phyloP scores from a whole-genome alignment of 1,140 invertebrate species.

The Drosophila ficusphila region DNA sequence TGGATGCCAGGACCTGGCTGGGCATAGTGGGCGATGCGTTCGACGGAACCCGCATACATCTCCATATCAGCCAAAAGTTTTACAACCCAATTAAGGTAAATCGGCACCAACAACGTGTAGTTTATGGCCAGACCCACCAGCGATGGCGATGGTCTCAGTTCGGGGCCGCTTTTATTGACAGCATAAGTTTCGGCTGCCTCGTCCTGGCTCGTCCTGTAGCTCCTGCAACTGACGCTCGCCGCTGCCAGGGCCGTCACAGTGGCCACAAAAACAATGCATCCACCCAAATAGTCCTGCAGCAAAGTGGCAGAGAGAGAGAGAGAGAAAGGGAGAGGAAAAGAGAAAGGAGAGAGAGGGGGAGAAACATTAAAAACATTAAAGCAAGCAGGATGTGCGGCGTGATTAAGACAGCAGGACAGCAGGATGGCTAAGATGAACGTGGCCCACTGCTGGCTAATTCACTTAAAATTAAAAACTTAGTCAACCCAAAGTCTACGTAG shows the following conservation, averaged over 20 bases:
- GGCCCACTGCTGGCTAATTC: neutral
- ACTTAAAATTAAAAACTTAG: neutral
- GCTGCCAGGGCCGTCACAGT: slow-evolving; percentile 87
- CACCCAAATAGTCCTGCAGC: slow-evolving; percentile 92
- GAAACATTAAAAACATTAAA: slow-evolving; percentile 42
- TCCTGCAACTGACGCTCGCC: slow-evolving; percentile 84
- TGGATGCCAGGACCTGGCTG: slow-evolving; percentile 42
- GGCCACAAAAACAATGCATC: slow-evolving; percentile 90
- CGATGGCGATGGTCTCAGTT: slow-evolving; percentile 86
- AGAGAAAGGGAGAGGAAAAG: too few species aligned
- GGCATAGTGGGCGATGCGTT: slow-evolving; percentile 88
- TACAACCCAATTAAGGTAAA: slow-evolving; percentile 93
- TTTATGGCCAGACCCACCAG: slow-evolving; percentile 90
- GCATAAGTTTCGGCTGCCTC: slow-evolving; percentile 59
- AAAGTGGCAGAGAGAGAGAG: too few species aligned
- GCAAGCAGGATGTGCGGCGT: slow-evolving; percentile 1
- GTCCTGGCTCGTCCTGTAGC: slow-evolving; percentile 19
- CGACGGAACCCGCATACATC: slow-evolving; percentile 91
- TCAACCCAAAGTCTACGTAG: neutral
- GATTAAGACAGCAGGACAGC: slow-evolving; percentile 44
- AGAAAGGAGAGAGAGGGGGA: too few species aligned
- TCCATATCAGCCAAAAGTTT: slow-evolving; percentile 92
- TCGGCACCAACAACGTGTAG: slow-evolving; percentile 91
- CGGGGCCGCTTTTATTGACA: slow-evolving; percentile 65
- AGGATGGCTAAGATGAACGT: neutral